Base-by-base conservation (phyloP, 2,113 vertebrate species). In the Phaethornis superciliosus region DNA sequence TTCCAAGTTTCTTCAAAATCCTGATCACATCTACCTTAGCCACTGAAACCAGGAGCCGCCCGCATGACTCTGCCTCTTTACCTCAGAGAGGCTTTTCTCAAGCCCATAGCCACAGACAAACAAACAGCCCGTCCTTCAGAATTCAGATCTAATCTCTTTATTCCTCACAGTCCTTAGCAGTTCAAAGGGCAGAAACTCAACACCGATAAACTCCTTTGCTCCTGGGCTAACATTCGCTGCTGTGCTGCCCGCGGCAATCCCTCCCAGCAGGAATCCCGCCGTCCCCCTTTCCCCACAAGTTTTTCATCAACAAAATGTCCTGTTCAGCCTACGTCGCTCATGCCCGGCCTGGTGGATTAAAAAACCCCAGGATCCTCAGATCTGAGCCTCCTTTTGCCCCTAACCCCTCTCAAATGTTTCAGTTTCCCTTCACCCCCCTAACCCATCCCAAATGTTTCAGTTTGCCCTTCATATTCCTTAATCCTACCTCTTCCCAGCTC, bases 151-250 rank as follows among this genome's bases (percentile, higher is more conserved):
- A 83, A 96, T 96, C 92, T 95, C 59, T 74, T 51, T 90, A 90
- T 78, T 90, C 76, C 56, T 92, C 68, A 55, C 42, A 35, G 76
- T 63, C 79, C 37, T 84, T 60, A 88, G 88, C 80, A 68, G 92
- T 88, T 95, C 88, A 96, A 96, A 96, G 83, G 83, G 69, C 85
- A 94, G 80, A 88, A 90, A 94, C 90, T 67, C 92, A 81, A 78
- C 60, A n/a, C 60, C 5, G 67, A 90, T 93, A 78, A 96, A 91
- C 37, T 89, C 67, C 42, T 92, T 71, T 86, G 77, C 52, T 92
- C 72, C 69, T 13, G 26, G 69, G 65, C 68, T 70, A 42, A 58
- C 4, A 6, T 14, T 63, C 59, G 30, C 68, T 24, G n/a, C 65
- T 35, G 81, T 8, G 18, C 69, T 79, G 69, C 81, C 85, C 5